Base-by-base conservation (phyloP, 2,113 vertebrate species). In the Perca flavescens region DNA sequence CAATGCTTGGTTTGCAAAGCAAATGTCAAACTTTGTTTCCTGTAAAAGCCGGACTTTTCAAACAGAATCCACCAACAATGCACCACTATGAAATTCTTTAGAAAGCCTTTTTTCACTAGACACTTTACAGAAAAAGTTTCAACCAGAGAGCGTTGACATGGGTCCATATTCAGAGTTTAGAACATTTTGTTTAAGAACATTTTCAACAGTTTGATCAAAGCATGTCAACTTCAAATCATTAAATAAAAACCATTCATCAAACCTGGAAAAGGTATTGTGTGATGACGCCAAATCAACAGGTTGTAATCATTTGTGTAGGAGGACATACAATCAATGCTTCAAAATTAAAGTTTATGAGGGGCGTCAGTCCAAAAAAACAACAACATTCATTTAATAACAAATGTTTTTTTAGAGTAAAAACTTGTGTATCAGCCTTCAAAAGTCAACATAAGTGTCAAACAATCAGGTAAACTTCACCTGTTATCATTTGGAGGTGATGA, bases 1-100 rank as follows among this genome's bases (percentile, higher is more conserved):
- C 56, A 22, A 40, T 67, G 66, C 64, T 82, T 61, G 56, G 31
- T 76, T 71, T 79, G 70, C 61, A 76, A 65, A 82, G 65, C 57
- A 86, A 84, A 83, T 82, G 68, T 47, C 80, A 88, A 14, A 46
- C 53, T 66, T 65, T 74, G 69, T 72, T 73, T 78, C 43, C 47
- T n/a, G 15, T 34, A 40, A 62, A 31, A 61, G 68, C 40, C 21
- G 12, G 11, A 75, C 80, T 46, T 67, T 65, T 83, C 31, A 77
- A 77, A 80, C 72, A 64, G 14, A 66, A 60, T 68, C 40, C 64
- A 71, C 8, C 53, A 66, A 10, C 31, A 21, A 13, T 6, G 22
- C 57, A 47, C 46, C 28, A 60, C 22, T 12, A 14, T 15, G 21
- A 65, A 14, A 40, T 7, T 63, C 19, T 53, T 47, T n/a, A 21